Evolutionary conservation across 2,113 vertebrate species (phyloP).

Genomic region (Cisticola juncidis): DNA sequence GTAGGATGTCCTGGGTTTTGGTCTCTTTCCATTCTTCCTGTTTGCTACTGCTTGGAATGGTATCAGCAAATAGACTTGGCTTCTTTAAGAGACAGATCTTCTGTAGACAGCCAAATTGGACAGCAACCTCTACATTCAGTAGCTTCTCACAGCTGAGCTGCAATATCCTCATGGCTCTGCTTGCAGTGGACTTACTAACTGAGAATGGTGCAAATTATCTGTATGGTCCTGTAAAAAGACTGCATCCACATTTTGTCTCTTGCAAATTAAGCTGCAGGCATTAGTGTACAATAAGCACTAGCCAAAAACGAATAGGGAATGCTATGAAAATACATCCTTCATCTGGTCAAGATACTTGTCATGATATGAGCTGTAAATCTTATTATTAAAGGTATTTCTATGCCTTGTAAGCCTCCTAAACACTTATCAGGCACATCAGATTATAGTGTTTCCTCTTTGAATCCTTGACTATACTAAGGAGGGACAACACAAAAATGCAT

Average conservation of each 20-base stretch:
- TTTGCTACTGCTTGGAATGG: neutral
- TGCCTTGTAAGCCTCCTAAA: neutral
- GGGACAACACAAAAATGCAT: fast-evolving
- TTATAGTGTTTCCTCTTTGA: neutral
- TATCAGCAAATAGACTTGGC: neutral
- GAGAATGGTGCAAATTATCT: neutral
- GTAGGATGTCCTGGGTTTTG: neutral
- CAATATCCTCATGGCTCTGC: neutral
- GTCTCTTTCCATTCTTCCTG: neutral
- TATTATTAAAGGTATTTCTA: neutral
- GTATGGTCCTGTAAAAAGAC: neutral
- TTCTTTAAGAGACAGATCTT: neutral
- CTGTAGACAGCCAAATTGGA: neutral
- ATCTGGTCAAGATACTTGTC: neutral
- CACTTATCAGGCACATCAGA: neutral
- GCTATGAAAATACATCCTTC: neutral
- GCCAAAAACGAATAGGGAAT: neutral
- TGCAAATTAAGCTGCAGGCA: neutral
- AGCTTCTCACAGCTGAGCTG: neutral
- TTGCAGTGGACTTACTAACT: neutral
- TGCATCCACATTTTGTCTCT: neutral
- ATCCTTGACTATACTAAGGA: neutral
- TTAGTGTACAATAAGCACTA: neutral
- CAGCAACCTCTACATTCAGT: neutral
- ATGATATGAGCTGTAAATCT: neutral